Base-by-base conservation (phyloP, 1,140 invertebrate species). In the Episyrphus balteatus region DNA sequence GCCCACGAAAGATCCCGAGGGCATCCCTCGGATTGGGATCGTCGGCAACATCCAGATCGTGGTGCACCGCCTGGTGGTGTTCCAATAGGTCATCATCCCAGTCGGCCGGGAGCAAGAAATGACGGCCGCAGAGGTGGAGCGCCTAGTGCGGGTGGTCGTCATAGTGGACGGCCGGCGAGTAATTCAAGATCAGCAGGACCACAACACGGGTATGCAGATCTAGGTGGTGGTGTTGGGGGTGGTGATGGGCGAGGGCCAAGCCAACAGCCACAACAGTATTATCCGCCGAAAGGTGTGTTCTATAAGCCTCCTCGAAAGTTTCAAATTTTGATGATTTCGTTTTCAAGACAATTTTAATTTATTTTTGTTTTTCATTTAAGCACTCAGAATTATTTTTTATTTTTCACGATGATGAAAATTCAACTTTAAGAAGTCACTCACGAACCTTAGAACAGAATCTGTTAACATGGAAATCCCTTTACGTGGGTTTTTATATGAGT, bases 271-370 rank as follows among this genome's bases (percentile, higher is more conserved):
- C 78, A 81, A 52, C 82, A 84, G 64, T 84, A 85, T 68, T 80
- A 82, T 71, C 76, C 74, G 50, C 74, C 80, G 42, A 83, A 82
- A 82, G 81, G 80, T 81, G 73, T 65, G 57, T 57, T 49, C 39
- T 39, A 36, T 26, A 44, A 53, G 42, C 51, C 42, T 48, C 48
- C 21, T 8, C 21, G 21, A 26, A 26, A 26, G 3, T 5, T 3
- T 26, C 21, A 26, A 26, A 26, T 26, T 26, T 26, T 26, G 3
- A 5, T 26, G 8, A 26, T 5, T 26, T 26, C 8, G n/a, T 26
- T 5, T 26, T 26, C 21, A 26, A 26, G 8, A 26, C 21, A 26
- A 26, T 26, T 26, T 26, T 26, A 5, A 3, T 26, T 26, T 26
- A 26, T 26, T 26, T 26, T 26, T 26, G 21, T 26, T 26, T 26